Evolutionary conservation across 2,797 vertebrate genomes (phyloP), one percentile per base, ranked within the genome.

Genomic region (Sphenodon punctatus): DNA sequence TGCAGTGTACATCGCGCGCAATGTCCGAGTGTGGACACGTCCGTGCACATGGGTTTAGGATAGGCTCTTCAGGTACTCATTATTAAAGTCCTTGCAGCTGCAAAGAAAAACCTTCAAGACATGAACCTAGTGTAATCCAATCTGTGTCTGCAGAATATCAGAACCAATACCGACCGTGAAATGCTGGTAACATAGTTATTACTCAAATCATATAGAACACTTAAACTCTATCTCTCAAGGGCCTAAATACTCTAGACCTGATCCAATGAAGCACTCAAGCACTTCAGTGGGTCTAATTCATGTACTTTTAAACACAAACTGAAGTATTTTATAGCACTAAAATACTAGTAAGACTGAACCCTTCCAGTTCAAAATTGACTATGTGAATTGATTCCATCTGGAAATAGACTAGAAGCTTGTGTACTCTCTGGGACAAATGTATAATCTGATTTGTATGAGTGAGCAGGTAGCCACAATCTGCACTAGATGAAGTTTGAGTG

Each of bases 221-320:
- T 7, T 46, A 63, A 39, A 27, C 20, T 76, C 14, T 69, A 25
- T 78, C 25, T 59, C 75, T 36, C 46, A 78, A 86, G 65, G 39
- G 25, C 49, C 51, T 80, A 86, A 78, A 63, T 19, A 39, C 71
- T 25, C 15, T 85, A 71, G 63, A 80, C 81, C 16, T 30, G 19
- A 25, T 86, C 82, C 71, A 66, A 68, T 59, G 86, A 68, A 85
- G 22, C 74, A 80, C 46, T 83, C 66, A 43, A 32, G 11, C 0
- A 63, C 30, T 75, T 70, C 67, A 65, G 55, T 0, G 23, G 55
- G 42, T 73, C 10, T 66, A n/a, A n/a, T 56, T 72, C 41, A 22
- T 34, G 34, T 84, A 45, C 43, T 34, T 38, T 69, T 41, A 75
- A 58, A 14, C 53, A 14, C 34, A 51, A 42, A 32, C 45, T 67